phyloP scores from a whole-genome alignment of 2,888 invertebrate species.

The Scotopteryx bipunctaria region DNA sequence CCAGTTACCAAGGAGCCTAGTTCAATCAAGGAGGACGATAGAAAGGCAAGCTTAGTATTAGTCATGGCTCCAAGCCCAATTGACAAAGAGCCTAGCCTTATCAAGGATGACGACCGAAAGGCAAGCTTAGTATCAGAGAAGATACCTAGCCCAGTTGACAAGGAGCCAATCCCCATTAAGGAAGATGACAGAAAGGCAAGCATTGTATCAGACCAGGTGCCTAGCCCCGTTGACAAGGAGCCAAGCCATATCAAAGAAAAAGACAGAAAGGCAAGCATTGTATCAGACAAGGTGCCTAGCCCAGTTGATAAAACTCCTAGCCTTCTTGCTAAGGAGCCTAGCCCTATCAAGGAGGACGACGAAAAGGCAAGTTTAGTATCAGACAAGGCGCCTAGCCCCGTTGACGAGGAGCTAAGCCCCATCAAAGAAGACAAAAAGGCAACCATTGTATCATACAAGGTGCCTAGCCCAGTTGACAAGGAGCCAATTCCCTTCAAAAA shows the following conservation, averaged over 20 bases:
- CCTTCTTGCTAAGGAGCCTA: no score
- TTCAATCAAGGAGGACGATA: conserved; percentile 6
- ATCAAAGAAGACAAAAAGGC: no score
- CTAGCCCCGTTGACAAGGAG: conserved; percentile 4
- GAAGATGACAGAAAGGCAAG: neutral
- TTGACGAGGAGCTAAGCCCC: no score
- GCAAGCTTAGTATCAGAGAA: neutral
- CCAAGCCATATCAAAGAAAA: neutral
- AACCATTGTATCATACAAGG: neutral
- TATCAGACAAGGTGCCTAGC: no score
- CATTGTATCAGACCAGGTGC: neutral
- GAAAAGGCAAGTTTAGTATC: neutral
- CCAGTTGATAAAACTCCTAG: no score
- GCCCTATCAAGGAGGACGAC: neutral
- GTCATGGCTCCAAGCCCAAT: neutral
- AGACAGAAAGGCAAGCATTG: no score
- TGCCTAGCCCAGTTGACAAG: conserved; percentile 19
- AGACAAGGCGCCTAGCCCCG: no score
- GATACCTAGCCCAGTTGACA: neutral
- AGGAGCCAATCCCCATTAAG: neutral
- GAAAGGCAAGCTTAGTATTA: conserved; percentile 4
- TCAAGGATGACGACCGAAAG: no score
- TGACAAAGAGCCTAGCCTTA: neutral
- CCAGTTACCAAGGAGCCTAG: neutral
- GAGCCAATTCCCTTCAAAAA: neutral